phyloP scores from a whole-genome alignment of 2,797 vertebrate genomes.

The Schizothorax lantsangensis region DNA sequence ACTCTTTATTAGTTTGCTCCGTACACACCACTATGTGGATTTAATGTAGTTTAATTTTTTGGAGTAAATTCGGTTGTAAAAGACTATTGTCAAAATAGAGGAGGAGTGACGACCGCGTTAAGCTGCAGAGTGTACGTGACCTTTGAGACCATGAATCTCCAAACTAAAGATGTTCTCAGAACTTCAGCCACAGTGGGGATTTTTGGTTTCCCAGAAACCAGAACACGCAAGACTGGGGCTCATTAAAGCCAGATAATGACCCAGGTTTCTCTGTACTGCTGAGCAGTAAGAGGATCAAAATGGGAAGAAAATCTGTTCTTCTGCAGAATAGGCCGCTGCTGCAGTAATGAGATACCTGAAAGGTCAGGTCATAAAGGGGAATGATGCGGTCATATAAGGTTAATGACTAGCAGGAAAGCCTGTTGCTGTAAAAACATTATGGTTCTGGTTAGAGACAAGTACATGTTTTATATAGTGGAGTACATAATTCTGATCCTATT shows the following conservation, averaged over 20 bases:
- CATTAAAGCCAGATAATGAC: conserved; percentile 43
- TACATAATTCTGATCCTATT: not conserved
- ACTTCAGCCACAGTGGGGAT: not conserved
- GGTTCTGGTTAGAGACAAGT: conserved; percentile 4
- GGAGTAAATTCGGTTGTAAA: not conserved
- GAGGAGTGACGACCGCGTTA: not conserved
- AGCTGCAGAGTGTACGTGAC: not conserved
- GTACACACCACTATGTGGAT: not conserved
- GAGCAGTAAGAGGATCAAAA: conserved; percentile 38
- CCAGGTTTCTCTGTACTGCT: conserved; percentile 17
- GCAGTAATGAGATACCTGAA: conserved; percentile 44
- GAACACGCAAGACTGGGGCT: conserved; percentile 1
- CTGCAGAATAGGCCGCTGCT: conserved; percentile 1
- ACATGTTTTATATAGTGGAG: conserved; percentile 19
- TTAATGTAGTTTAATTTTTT: not conserved
- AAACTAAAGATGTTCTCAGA: conserved; percentile 26
- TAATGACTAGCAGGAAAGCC: conserved; percentile 17
- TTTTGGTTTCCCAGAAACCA: conserved; percentile 42
- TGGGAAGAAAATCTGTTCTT: conserved; percentile 47
- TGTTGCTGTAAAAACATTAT: conserved; percentile 21
- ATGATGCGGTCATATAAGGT: conserved; percentile 18
- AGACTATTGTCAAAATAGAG: not conserved
- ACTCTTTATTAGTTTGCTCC: not conserved
- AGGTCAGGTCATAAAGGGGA: conserved; percentile 45
- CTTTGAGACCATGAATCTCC: not conserved